phyloP scores from a whole-genome alignment of 2,797 vertebrate species.

The Clarias pachynema region DNA sequence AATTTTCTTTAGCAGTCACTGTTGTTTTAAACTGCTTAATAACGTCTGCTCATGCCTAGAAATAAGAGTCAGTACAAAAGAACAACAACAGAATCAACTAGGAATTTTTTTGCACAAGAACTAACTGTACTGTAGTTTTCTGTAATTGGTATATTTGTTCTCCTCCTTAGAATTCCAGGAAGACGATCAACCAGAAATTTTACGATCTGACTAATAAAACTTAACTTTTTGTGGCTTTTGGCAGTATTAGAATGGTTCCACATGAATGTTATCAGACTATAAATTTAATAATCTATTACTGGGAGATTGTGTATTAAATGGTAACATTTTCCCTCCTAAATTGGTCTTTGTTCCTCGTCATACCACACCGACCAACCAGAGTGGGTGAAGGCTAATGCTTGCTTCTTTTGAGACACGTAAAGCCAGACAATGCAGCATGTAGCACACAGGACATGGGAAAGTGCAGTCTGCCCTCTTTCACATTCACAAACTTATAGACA shows the following conservation, averaged over 20 bases:
- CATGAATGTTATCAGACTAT: not conserved
- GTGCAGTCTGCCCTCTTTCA: not conserved
- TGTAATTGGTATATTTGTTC: conserved; percentile 5
- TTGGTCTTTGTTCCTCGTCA: not conserved
- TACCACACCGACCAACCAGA: not conserved
- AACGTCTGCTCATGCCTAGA: not conserved
- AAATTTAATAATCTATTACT: not conserved
- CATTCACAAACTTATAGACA: not conserved
- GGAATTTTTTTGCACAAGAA: not conserved
- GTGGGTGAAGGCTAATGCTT: not conserved
- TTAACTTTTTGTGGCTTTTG: not conserved
- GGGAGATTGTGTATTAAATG: not conserved
- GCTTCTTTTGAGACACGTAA: not conserved
- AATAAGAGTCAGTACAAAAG: not conserved
- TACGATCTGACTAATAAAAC: not conserved
- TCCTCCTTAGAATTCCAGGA: not conserved
- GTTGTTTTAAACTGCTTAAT: too few species aligned
- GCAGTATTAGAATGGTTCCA: not conserved
- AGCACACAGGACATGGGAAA: not conserved
- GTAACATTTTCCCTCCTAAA: not conserved
- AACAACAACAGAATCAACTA: not conserved
- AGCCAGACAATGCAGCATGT: not conserved
- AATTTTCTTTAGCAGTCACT: not conserved
- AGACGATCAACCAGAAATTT: not conserved
- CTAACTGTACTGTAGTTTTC: too few species aligned